Evolutionary conservation across 2,797 vertebrate species (phyloP).

Genomic region (Ptychobarbus kaznakovi): DNA sequence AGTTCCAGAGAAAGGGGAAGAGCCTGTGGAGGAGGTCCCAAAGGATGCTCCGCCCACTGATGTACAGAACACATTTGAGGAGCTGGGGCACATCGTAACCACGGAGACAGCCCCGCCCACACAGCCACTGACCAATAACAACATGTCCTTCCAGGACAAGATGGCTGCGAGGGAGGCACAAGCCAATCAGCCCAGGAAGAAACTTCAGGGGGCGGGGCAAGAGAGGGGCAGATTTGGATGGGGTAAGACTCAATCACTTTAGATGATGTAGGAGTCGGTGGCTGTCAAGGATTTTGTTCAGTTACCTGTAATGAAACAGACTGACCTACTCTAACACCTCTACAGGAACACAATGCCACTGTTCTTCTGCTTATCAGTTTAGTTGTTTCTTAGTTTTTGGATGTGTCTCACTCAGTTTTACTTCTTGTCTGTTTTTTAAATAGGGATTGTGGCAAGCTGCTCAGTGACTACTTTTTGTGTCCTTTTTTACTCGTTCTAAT

Average conservation of each 20-base stretch:
- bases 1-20: slow-evolving; percentile 75
- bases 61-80: slow-evolving; percentile 74
- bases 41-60: slow-evolving; percentile 66
- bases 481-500: background rate
- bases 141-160: slow-evolving; percentile 78
- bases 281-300: background rate
- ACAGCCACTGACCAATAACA: slow-evolving; percentile 64
- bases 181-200: slow-evolving; percentile 74
- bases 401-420: background rate
- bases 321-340: background rate
- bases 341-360: background rate
- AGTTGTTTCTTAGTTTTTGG: background rate
- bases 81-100: slow-evolving; percentile 78
- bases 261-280: background rate
- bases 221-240: slow-evolving; percentile 79
- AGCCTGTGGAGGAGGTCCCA: slow-evolving; percentile 68
- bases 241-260: slow-evolving; percentile 73
- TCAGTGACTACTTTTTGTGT: slow-evolving; percentile 11
- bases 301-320: background rate
- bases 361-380: background rate
- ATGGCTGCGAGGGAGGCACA: slow-evolving; percentile 77
- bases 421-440: background rate
- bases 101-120: slow-evolving; percentile 71
- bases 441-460: slow-evolving; percentile 37
- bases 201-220: slow-evolving; percentile 71